phyloP scores from a whole-genome alignment of 2,797 vertebrate species.

The Aulostomus chinensis region DNA sequence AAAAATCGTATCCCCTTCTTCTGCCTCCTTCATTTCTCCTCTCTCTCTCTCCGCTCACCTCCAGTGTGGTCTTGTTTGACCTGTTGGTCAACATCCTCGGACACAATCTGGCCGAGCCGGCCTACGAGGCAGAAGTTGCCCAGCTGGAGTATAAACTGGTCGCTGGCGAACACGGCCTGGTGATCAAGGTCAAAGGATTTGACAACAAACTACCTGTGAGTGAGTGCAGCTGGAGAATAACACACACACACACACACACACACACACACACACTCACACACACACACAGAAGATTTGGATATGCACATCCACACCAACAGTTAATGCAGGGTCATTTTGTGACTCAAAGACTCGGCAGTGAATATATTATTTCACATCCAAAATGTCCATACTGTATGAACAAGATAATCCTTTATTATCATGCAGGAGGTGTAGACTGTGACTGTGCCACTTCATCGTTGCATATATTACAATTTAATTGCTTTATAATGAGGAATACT shows the following conservation, averaged over 20 bases:
- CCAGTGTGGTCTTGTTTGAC: slow-evolving; percentile 91
- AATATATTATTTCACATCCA: not conserved
- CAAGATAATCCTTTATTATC: not conserved
- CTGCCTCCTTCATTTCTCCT: not conserved
- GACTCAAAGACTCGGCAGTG: not conserved
- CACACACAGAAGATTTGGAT: no score
- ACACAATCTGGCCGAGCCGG: slow-evolving; percentile 92
- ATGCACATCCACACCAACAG: not conserved
- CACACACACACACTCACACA: no score
- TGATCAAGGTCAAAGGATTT: slow-evolving; percentile 93
- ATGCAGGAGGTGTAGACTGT: no score
- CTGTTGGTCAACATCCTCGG: slow-evolving; percentile 92
- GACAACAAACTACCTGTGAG: slow-evolving; percentile 95
- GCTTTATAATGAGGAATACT: no score
- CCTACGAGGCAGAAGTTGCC: slow-evolving; percentile 93
- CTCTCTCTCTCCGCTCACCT: not conserved
- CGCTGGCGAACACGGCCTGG: slow-evolving; percentile 90
- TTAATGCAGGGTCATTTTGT: not conserved
- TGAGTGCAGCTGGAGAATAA: slow-evolving; percentile 20
- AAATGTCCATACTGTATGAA: not conserved
- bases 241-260: slow-evolving; percentile 2
- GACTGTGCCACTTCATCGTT: no score
- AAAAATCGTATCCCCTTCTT: not conserved
- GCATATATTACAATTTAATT: no score
- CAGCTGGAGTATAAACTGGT: slow-evolving; percentile 93